Base-by-base conservation (phyloP, 2,888 invertebrate species). In the Epinotia brunnichana region DNA sequence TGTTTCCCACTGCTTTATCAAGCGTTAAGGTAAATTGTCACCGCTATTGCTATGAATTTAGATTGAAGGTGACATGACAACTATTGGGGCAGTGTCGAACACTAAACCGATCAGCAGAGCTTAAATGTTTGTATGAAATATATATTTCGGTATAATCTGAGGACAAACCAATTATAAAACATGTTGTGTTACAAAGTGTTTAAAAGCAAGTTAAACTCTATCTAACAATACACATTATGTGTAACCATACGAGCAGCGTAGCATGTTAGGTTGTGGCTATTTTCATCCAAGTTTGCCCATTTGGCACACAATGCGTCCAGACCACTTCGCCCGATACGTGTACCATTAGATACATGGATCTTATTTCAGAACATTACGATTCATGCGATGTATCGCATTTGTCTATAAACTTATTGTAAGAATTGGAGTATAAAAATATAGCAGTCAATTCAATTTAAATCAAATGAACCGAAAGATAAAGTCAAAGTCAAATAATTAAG, bases 211-310 rank as follows among this genome's bases (percentile, higher is more conserved):
- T 60, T 68, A 19, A 51, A 68, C 59, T 59, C 17, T 44, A 67
- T 67, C 24, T 35, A 48, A 68, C 61, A 62, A 56, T 24, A 67
- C 48, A 68, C 68, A 54, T 68, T 57, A 72, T 39, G 57, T 57
- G 21, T 48, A 35, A 67, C 60, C 56, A 29, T 53, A 53, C 19
- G 44, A 54, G 67, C 66, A 54, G 61, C 15, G 56, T 56, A 51
- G 61, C 54, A 39, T 67, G 67, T 66, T 11, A 35, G 24, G 67
- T 11, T 39, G 63, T 54, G 72, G 72, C 68, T 68, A 62, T 72
- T 67, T 61, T 57, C 68, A 62, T 72, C 72, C 62, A 72, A 72
- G 72, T 72, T 72, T 68, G 62, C 68, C 68, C 72, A 72, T 72
- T 72, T 72, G 68, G 72, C 72, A 68, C 72, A 72, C 72, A 72